Percentiles rank a stretch among this genome's conserved stretches.
Evolutionary conservation across 2,797 vertebrate species (phyloP).

Genomic region (Falco biarmicus): DNA sequence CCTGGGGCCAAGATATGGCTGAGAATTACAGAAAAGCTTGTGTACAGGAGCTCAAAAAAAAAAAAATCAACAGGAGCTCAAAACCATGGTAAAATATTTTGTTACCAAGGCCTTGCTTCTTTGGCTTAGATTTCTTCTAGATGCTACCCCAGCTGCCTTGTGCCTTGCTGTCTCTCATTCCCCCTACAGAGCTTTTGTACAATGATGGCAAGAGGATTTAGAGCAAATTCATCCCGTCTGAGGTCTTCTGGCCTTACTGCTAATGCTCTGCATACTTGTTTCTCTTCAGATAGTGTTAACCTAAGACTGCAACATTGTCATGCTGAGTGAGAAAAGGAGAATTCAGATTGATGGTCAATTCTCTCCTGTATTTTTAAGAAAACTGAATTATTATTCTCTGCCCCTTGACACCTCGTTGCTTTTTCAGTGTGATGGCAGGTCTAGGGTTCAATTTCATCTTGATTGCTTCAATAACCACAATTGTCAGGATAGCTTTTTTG

Average conservation of each 20-base stretch:
- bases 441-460: constrained; percentile 10
- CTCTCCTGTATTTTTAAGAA: constrained; percentile 5
- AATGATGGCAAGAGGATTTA: not conserved
- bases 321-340: not conserved
- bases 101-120: not conserved
- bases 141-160: not conserved
- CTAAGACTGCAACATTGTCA: not conserved
- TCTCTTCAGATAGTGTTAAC: constrained; percentile 14
- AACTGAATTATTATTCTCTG: not conserved
- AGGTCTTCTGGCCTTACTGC: not conserved
- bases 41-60: not conserved
- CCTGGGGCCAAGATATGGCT: not conserved
- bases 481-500: not conserved
- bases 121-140: not conserved
- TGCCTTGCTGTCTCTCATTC: not conserved
- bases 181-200: not conserved
- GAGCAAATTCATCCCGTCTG: not conserved
- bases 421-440: not conserved
- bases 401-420: not conserved
- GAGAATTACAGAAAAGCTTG: not conserved
- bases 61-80: not conserved
- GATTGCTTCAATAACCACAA: constrained; percentile 3
- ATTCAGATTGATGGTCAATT: not conserved
- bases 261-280: not conserved
- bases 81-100: not conserved